A percentile compares a stretch with the other conserved stretches of the same genome.
phyloP scores from a whole-genome alignment of 2,888 invertebrate genomes.

The Agrenia bidenticulata region DNA sequence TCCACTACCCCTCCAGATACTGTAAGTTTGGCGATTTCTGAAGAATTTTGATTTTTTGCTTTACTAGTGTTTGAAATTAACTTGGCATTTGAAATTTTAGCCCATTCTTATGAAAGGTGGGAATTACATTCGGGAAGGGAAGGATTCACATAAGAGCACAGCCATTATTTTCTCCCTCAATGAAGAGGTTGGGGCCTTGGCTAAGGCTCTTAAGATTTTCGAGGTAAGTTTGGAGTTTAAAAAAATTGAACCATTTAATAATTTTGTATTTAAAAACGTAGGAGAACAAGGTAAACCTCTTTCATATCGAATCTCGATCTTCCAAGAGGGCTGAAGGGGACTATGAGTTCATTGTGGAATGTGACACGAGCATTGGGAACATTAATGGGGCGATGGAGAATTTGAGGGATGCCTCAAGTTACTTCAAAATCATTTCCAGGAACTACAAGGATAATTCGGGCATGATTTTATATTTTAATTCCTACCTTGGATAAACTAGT shows the following conservation, averaged over 20 bases:
- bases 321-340: conserved; percentile 72
- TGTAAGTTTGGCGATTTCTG: background rate
- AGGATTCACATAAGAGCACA: conserved; percentile 73
- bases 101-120: conserved; percentile 78
- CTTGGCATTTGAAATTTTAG: conserved; percentile 57
- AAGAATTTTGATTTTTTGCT: no score
- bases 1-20: conserved; percentile 10
- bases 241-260: background rate
- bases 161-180: conserved; percentile 85
- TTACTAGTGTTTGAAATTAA: background rate
- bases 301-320: conserved; percentile 91
- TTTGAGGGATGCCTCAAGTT: conserved; percentile 69
- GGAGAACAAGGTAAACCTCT: conserved; percentile 69
- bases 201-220: conserved; percentile 83
- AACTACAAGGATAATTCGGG: conserved; percentile 80
- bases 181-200: conserved; percentile 83
- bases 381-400: conserved; percentile 74
- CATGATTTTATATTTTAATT: no score
- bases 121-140: conserved; percentile 78
- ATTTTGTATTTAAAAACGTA: conserved; percentile 45
- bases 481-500: no score
- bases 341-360: conserved; percentile 95
- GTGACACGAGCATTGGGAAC: conserved; percentile 71
- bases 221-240: conserved; percentile 61
- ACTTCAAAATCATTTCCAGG: conserved; percentile 84